Evolutionary conservation across 2,113 vertebrate species (phyloP), one percentile per base, ranked within the genome.

Genomic region (Chloropsis hardwickii): DNA sequence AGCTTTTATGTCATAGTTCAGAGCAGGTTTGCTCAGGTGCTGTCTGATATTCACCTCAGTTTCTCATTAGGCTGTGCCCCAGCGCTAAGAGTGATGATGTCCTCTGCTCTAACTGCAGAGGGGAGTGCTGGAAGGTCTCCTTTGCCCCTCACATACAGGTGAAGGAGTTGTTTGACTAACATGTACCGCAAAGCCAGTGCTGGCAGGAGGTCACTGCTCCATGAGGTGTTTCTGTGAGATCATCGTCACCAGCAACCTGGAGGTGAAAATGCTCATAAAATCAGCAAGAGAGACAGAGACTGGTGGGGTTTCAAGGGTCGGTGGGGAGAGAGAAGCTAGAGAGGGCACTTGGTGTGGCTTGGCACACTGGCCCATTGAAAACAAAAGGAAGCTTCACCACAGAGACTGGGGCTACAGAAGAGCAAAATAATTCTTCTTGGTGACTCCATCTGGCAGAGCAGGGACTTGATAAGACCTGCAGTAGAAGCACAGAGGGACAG

Each of bases 121-220:
- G 24, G 23, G 12, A 24, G 19, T 14, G 13, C 4, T 67, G 4
- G 22, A 18, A 58, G 14, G 53, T 65, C 51, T 57, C 33, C 33
- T 22, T 6, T 20, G 31, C 33, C 45, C n/a, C 53, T 42, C 24
- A 15, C 5, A 5, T 4, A 3, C 13, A 12, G 28, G 57, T 0
- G 3, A 60, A 81, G 61, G 69, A 54, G 14, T 5, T 5, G 31
- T 29, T 54, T 0, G 1, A 40, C 10, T 11, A 10, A 47, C 6
- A 1, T 0, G 0, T 37, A 35, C 39, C 71, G 54, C 24, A 71
- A 56, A 14, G 40, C 25, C 37, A 8, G 3, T 51, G 39, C 78
- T 91, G 86, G 47, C 35, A 78, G 29, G 22, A 60, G 50, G n/a
- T 60, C 35, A 8, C 20, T 56, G 67, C 51, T 70, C 42, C 2